Conservation (phyloP, 2,797 vertebrate genomes). For the Rhinichthys osculus region DNA sequence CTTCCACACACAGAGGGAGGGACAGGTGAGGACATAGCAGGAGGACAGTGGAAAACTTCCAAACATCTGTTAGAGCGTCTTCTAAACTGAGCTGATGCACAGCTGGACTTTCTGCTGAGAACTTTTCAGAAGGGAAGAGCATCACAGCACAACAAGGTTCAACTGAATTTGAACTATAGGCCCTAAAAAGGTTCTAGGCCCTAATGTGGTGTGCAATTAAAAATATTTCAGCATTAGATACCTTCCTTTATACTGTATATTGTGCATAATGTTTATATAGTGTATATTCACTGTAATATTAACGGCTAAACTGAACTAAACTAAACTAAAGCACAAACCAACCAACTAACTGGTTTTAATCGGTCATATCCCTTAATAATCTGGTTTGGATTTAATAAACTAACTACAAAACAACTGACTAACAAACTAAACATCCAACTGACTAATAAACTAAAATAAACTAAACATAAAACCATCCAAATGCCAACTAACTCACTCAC, state of each 20-base stretch:
- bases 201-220: neutral
- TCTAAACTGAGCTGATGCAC: constrained; percentile 13
- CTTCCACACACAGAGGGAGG: constrained; percentile 8
- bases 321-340: neutral
- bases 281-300: neutral
- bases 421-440: neutral
- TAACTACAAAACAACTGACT: neutral
- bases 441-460: neutral
- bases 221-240: neutral
- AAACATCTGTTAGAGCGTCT: constrained; percentile 29
- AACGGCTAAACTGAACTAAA: neutral
- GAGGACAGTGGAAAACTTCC: constrained; percentile 12
- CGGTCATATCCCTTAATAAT: neutral
- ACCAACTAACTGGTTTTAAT: neutral
- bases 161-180: neutral
- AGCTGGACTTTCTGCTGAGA: constrained; percentile 13
- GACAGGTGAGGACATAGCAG: constrained; percentile 23
- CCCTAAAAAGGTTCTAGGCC: neutral
- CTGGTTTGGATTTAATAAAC: neutral
- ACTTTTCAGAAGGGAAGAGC: neutral
- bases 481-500: neutral
- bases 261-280: neutral
- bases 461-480: neutral
- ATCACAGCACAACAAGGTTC: neutral
- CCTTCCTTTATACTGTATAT: neutral